Conservation (phyloP, 1,140 invertebrate species). For the Trichoplusia ni region DNA sequence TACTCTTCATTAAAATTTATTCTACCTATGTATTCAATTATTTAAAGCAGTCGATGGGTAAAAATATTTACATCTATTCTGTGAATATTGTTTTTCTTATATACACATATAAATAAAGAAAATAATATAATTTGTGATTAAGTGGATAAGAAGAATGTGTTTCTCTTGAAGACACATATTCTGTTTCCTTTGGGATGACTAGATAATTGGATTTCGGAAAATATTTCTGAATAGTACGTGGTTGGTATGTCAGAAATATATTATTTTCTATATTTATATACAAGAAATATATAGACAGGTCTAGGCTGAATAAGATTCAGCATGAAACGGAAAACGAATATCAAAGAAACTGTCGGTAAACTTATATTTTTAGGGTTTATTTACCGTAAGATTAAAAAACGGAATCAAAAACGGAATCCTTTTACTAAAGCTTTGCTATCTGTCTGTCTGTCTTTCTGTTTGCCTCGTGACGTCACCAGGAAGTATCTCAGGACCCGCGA, state of each 20-base stretch:
- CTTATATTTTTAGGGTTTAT: no score
- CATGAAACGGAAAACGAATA: no score
- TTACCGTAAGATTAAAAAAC: no score
- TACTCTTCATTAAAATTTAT: no score
- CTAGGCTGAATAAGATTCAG: no score
- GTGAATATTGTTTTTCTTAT: background rate
- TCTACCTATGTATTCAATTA: background rate
- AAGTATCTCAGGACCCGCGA: no score
- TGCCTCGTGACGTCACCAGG: no score
- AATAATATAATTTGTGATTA: background rate
- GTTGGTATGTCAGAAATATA: background rate
- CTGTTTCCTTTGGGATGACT: slow-evolving; percentile 1
- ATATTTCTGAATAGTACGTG: background rate
- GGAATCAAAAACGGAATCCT: no score
- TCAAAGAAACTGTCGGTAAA: no score
- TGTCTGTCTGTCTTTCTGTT: no score
- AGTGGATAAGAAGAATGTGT: background rate
- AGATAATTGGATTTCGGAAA: background rate
- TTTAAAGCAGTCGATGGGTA: background rate
- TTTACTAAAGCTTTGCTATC: no score
- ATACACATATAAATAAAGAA: background rate
- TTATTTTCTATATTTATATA: background rate
- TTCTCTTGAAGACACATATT: background rate
- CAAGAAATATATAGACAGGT: background rate
- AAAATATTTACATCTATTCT: no score